Conservation (phyloP, 2,113 vertebrate genomes). For the Piprites chloris region DNA sequence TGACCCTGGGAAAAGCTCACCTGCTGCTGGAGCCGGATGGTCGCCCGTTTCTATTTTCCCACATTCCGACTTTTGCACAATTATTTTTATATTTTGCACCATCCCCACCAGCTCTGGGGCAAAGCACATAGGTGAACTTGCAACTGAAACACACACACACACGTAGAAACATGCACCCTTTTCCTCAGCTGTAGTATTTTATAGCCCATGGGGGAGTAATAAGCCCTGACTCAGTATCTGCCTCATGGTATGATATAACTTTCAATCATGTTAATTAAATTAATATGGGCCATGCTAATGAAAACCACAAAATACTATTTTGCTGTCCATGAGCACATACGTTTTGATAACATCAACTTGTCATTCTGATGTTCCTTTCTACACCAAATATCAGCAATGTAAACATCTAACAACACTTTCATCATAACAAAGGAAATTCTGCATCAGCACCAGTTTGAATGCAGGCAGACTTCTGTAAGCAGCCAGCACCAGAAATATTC, state of each 20-base stretch:
- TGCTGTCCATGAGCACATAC: conserved; percentile 38
- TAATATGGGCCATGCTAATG: conserved; percentile 67
- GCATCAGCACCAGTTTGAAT: conserved; percentile 42
- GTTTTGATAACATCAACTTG: conserved; percentile 65
- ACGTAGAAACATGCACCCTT: neutral
- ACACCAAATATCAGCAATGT: conserved; percentile 11
- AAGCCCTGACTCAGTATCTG: neutral
- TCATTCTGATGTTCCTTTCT: conserved; percentile 28
- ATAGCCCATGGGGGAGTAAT: conserved; percentile 42
- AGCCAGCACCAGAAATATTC: conserved; percentile 52
- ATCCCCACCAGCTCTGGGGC: neutral
- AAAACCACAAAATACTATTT: conserved; percentile 70
- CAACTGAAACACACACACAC: neutral
- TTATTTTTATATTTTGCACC: no score
- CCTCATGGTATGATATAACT: conserved; percentile 23
- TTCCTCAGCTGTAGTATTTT: conserved; percentile 24
- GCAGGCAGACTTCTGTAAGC: conserved; percentile 45
- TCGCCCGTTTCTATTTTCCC: neutral
- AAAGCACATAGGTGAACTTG: neutral
- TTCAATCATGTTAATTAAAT: conserved; percentile 75
- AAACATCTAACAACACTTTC: conserved; percentile 53
- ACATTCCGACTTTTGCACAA: neutral
- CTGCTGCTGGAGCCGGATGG: neutral
- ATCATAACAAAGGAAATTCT: conserved; percentile 72
- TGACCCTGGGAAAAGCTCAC: neutral